Evolutionary conservation across 2,797 vertebrate species (phyloP), one percentile per base, ranked within the genome.

Genomic region (Acipenser ruthenus): DNA sequence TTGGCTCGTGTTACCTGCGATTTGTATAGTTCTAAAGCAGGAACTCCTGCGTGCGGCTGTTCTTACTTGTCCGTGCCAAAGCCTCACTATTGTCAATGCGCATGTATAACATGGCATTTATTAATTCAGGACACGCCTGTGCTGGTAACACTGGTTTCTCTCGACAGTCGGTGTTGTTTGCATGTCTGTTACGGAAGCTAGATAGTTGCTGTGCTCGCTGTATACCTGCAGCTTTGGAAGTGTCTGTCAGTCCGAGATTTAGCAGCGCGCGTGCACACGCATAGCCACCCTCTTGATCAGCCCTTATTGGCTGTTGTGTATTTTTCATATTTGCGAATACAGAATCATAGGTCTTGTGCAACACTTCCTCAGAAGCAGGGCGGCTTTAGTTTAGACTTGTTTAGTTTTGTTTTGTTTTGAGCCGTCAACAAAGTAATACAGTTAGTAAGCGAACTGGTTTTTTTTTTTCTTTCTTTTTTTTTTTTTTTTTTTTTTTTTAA

Each of bases 1-100:
- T 90, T 90, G 89, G 88, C 80, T 86, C 77, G 68, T 70, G 15
- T 71, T 82, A 89, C 87, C 87, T 89, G 86, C 78, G 63, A 18
- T 48, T 52, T n/a, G 60, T 51, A 50, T 9, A 67, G 62, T 18
- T 18, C 15, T 60, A 67, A 67, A 49, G 50, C 10, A 61, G 15
- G 58, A 61, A 62, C 68, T 52, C 60, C 60, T 47, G 63, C 52
- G 50, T n/a, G 60, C 60, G 23, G 56, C 65, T 15, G 11, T 23
- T 11, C 15, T 37, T 50, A 62, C 62, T 47, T 49, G 60, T 6
- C 15, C 15, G 12, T 53, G 11, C 6, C n/a, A 6, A 61, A 66
- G 11, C 55, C 47, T 49, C 12, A n/a, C 6, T 48, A 47, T 53
- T 50, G 6, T 47, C 9, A 49, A 49, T 13, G 12, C 23, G 9